Evolutionary conservation across 2,888 invertebrate species (phyloP).

Genomic region (Lasius platythorax): DNA sequence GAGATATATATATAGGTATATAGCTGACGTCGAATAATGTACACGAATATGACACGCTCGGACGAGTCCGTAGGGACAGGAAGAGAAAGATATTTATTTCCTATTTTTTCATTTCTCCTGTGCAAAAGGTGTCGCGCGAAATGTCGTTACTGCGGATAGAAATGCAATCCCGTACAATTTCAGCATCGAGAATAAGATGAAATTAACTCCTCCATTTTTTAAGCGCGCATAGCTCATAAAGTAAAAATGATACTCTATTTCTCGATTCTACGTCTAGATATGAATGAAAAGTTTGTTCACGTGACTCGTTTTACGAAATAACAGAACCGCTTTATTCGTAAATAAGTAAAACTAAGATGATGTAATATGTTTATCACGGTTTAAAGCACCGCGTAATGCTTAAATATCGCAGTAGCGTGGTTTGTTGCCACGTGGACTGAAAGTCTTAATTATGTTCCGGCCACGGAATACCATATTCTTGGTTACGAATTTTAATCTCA

Average conservation of each 20-base stretch:
- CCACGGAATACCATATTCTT: constrained; percentile 1
- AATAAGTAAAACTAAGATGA: constrained; percentile 12
- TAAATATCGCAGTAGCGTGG: constrained; percentile 35
- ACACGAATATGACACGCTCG: background rate
- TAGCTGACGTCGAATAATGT: background rate
- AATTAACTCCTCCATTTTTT: constrained; percentile 17
- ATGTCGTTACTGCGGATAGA: background rate
- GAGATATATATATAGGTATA: background rate
- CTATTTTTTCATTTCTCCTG: background rate
- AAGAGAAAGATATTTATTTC: background rate
- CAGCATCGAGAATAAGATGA: background rate
- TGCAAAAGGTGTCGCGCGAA: background rate
- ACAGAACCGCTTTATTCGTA: constrained; percentile 2
- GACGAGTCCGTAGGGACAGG: background rate
- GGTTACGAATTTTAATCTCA: constrained; percentile 27
- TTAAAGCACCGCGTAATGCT: constrained; percentile 38
- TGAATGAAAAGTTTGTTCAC: constrained; percentile 12
- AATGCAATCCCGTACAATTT: background rate
- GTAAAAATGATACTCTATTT: background rate
- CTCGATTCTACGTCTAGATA: background rate
- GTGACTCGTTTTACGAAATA: background rate
- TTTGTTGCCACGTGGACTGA: constrained; percentile 34
- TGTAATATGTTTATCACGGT: constrained; percentile 16
- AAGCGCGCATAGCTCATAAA: background rate
- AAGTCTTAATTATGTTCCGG: constrained; percentile 33